These are phyloP conservation scores for Loxodonta africana DNA, from an alignment of 2,113 vertebrate species.

Conservation along the genomic window DNA sequence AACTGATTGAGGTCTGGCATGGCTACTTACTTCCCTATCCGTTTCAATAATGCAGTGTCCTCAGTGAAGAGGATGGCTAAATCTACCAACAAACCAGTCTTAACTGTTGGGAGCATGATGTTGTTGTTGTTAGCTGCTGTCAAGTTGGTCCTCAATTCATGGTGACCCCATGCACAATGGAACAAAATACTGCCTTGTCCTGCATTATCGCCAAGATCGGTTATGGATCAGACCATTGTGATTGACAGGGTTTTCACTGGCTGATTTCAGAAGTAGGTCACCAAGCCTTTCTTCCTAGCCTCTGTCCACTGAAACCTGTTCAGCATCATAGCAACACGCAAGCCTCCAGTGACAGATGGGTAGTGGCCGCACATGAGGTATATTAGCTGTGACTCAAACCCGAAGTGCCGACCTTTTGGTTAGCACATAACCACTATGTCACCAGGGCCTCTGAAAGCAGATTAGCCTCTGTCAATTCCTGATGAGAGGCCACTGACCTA, in stretches of 20 bases:
- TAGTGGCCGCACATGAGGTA: background rate
- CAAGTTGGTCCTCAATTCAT: background rate
- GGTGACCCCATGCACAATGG: background rate
- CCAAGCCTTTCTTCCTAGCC: background rate
- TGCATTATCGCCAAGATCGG: background rate
- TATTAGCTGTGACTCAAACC: background rate
- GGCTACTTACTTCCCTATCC: background rate
- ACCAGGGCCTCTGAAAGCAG: background rate
- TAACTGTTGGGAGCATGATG: background rate
- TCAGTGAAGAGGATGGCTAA: background rate
- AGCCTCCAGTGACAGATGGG: background rate
- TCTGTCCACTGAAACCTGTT: background rate
- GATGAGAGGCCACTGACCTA: background rate
- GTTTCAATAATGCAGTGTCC: conserved; percentile 1
- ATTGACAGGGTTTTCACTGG: background rate
- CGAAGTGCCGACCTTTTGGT: too few relatives aligned
- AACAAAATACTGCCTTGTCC: background rate
- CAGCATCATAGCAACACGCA: background rate
- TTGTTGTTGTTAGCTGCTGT: background rate
- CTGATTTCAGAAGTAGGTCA: background rate
- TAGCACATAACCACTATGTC: too few relatives aligned
- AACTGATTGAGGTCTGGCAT: background rate
- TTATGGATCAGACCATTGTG: background rate
- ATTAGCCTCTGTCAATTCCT: background rate
- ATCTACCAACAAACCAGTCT: background rate